Percentiles rank a stretch among this genome's conserved stretches.
phyloP scores from a whole-genome alignment of 2,888 invertebrate species.

The Agrenia bidenticulata region DNA sequence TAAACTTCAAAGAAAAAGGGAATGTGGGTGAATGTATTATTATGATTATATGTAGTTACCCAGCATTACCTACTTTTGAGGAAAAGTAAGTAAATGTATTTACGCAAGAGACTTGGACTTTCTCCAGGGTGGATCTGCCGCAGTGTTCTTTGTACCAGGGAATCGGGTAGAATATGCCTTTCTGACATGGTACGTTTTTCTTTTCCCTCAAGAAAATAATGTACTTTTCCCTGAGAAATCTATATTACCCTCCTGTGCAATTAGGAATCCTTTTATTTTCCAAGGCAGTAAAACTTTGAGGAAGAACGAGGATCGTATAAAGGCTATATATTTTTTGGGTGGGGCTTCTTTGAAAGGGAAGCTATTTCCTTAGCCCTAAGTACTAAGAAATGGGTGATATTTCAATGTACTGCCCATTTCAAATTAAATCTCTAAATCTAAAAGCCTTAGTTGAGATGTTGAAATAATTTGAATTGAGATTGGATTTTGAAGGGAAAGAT shows the following conservation, averaged over 20 bases:
- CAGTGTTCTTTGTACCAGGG: not conserved
- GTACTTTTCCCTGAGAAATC: constrained; percentile 1
- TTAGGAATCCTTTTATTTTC: constrained; percentile 9
- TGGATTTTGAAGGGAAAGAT: no score
- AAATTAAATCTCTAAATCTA: no score
- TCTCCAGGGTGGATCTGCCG: constrained; percentile 1
- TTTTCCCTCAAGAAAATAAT: not conserved
- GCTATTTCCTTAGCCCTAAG: no score
- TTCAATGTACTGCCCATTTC: no score
- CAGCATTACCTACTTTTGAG: constrained; percentile 3
- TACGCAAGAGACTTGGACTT: not conserved
- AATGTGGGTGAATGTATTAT: constrained; percentile 18
- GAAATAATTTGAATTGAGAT: no score
- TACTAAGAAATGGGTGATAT: no score
- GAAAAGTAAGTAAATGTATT: constrained; percentile 9
- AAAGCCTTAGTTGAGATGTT: no score
- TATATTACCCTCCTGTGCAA: constrained; percentile 9
- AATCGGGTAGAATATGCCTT: no score
- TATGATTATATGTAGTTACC: constrained; percentile 17
- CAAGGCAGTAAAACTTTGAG: not conserved
- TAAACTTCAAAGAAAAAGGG: constrained; percentile 19
- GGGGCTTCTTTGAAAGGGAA: no score
- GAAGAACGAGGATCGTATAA: not conserved
- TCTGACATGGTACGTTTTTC: no score
- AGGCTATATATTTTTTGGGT: not conserved